Base-by-base conservation (phyloP, 2,888 invertebrate species). In the Eilema caniola region DNA sequence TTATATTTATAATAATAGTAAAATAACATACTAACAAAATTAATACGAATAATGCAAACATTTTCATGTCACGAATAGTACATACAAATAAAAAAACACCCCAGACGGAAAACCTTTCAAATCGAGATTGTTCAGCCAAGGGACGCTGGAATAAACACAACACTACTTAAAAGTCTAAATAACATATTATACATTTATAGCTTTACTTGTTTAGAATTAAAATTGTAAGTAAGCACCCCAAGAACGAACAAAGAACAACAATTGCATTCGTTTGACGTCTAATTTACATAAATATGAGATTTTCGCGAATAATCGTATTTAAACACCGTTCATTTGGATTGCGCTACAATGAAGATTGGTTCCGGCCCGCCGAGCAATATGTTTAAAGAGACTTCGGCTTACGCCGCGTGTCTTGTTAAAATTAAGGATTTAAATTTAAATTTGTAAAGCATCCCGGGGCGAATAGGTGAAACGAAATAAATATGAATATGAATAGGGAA, bases 401-500 rank as follows among this genome's bases (percentile, higher is more conserved):
- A 88, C 82, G 87, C 89, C 86, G 87, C 89, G 88, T 89, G 90
- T 92, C 93, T 93, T 92, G 93, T 93, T 93, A 91, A 93, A 93
- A 93, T 93, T 92, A 92, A 92, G 90, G 91, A 94, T 94, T 91
- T 89, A 89, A 89, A 90, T 90, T 93, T 89, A 90, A 93, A 93
- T 93, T 90, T 86, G 83, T 81, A 85, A 87, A 87, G 85, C 84
- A 82, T 88, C 89, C 89, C 86, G 86, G 86, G 89, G 91, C 92
- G 92, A 90, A 90, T 93, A 92, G 93, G 93, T 94, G 91, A 91
- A 94, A 92, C 90, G 94, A 93, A 94, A 93, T 94, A 94, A 95
- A 95, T 95, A 95, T 95, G 95, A 95, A 95, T 95, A 95, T 95
- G 95, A 95, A 95, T 95, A 90, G 92, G 82, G 89, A 92, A 92